Base-by-base conservation (phyloP, 2,797 vertebrate genomes). In the Helostoma temminkii region DNA sequence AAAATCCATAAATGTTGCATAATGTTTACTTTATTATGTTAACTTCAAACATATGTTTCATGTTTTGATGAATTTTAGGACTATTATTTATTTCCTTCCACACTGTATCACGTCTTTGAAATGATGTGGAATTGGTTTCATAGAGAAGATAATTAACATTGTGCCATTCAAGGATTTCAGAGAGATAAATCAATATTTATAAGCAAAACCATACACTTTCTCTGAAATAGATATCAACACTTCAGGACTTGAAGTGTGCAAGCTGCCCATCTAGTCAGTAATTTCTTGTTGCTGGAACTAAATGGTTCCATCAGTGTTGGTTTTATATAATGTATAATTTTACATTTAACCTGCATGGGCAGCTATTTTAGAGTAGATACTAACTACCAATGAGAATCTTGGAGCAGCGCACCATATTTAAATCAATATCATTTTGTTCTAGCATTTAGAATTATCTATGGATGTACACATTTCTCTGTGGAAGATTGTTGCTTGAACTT, bases 221-320 rank as follows among this genome's bases (percentile, higher is more conserved):
- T 41, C 41, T 42, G 41, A 42, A n/a, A 42, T 18, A 42, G 41
- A 48, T 22, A 56, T 45, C 25, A 41, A 26, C 11, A 49, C 26
- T 16, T 42, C 24, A 37, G 32, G 18, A 47, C 39, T 69, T 14
- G 6, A 22, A 53, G n/a, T n/a, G n/a, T n/a, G n/a, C n/a, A n/a
- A n/a, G n/a, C n/a, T n/a, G n/a, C 55, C 58, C 4, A 49, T 68
- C 36, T 9, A 2, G 24, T 37, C 36, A 57, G 41, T 26, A n/a
- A n/a, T n/a, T n/a, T n/a, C n/a, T n/a, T n/a, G n/a, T n/a, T n/a
- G n/a, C n/a, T n/a, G n/a, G n/a, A n/a, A n/a, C n/a, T 39, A 34
- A 45, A 53, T 30, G 19, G 34, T 56, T 37, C 42, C 53, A 28
- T 59, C 39, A 36, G 26, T 32, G 34, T 36, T 24, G 34, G 41